These are phyloP conservation scores for Luperina testacea DNA, from an alignment of 2,888 invertebrate species.

Conservation along the genomic window DNA sequence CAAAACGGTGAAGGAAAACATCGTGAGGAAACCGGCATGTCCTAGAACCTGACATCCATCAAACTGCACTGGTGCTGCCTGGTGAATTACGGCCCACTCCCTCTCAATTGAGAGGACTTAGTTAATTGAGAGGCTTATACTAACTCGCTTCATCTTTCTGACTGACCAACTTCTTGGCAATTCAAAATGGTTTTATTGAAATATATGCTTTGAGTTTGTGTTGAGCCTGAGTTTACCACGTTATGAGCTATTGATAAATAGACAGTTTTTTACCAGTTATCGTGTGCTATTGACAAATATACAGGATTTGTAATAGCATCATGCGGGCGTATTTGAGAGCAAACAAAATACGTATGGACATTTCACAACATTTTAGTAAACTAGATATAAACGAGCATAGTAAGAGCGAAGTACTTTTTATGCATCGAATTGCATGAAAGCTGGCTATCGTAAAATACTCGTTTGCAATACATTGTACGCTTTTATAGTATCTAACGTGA, in stretches of 20 bases:
- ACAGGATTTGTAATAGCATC: not conserved
- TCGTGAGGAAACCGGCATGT: no score
- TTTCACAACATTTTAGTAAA: not conserved
- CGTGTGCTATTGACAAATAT: not conserved
- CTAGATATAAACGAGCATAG: not conserved
- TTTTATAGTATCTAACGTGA: not conserved
- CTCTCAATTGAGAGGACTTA: no score
- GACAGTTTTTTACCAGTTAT: not conserved
- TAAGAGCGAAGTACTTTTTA: not conserved
- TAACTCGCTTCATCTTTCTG: not conserved
- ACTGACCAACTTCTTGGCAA: no score
- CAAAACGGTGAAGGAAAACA: no score
- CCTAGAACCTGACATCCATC: no score
- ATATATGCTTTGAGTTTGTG: not conserved
- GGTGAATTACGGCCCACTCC: no score
- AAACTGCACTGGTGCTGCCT: no score
- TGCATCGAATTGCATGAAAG: not conserved
- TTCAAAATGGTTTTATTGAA: not conserved
- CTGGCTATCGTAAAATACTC: not conserved
- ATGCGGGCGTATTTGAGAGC: constrained; percentile 24
- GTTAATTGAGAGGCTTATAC: no score
- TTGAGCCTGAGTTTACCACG: not conserved
- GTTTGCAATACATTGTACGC: not conserved
- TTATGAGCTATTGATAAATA: not conserved
- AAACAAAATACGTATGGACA: not conserved